Percentiles rank a stretch among this genome's conserved stretches.
Conservation (phyloP, 92 coral and sea anemone genomes). For the Nematostella vectensis region DNA sequence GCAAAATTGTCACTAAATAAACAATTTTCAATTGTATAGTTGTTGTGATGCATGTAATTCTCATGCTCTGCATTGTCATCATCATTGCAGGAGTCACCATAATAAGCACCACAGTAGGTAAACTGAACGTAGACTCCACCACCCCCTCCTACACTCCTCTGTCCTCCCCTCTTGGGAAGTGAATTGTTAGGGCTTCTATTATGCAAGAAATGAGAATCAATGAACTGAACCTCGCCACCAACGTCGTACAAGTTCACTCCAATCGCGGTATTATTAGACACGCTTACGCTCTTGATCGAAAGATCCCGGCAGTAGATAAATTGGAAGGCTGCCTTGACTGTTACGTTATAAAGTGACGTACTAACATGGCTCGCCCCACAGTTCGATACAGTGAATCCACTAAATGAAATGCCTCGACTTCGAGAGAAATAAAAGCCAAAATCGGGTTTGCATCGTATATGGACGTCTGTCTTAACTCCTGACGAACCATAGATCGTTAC, state of each 20-base stretch:
- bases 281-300: slow-evolving; percentile 11
- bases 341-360: slow-evolving; percentile 38
- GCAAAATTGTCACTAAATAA: slow-evolving; percentile 19
- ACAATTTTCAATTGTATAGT: slow-evolving; percentile 14
- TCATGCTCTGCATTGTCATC: slow-evolving; percentile 31
- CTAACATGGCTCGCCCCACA: slow-evolving; percentile 30
- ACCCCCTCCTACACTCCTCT: slow-evolving; percentile 15
- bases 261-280: slow-evolving; percentile 27
- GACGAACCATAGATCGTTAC: slow-evolving; percentile 16
- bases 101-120: slow-evolving; percentile 42
- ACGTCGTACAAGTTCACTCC: slow-evolving; percentile 38
- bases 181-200: slow-evolving; percentile 12
- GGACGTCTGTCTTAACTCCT: background rate
- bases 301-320: slow-evolving; percentile 37
- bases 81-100: slow-evolving; percentile 25
- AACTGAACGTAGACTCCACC: slow-evolving; percentile 58
- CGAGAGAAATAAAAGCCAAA: slow-evolving; percentile 24
- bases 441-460: slow-evolving; percentile 10
- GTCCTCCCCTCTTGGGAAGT: background rate
- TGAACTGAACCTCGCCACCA: slow-evolving; percentile 23
- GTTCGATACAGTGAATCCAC: slow-evolving; percentile 9
- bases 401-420: slow-evolving; percentile 14
- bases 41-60: slow-evolving; percentile 27
- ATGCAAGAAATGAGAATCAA: slow-evolving; percentile 7
- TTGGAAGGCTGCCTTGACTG: slow-evolving; percentile 21